Evolutionary conservation across 2,113 vertebrate species (phyloP).

Genomic region (Ammodytes marinus): DNA sequence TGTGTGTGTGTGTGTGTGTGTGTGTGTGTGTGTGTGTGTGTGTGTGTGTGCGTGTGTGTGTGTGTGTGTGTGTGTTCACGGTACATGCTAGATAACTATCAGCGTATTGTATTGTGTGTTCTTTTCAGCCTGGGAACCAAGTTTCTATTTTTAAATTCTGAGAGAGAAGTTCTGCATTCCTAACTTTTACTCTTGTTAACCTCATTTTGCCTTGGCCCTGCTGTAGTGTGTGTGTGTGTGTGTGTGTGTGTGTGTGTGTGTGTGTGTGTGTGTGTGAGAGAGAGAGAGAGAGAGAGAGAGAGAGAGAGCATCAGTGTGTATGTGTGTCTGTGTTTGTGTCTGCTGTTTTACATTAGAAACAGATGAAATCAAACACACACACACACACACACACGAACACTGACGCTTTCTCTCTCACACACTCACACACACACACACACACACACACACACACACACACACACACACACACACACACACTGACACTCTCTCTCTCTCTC

Average conservation of each 20-base stretch:
- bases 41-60: slow-evolving; percentile 30
- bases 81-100: slow-evolving; percentile 82
- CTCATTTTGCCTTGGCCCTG: slow-evolving; percentile 77
- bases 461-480: slow-evolving; percentile 25
- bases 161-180: slow-evolving; percentile 90
- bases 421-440: slow-evolving; percentile 10
- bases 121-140: slow-evolving; percentile 89
- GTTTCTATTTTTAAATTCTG: slow-evolving; percentile 89
- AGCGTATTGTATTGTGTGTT: slow-evolving; percentile 90
- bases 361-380: slow-evolving; percentile 77
- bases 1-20: slow-evolving; percentile 26
- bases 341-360: slow-evolving; percentile 88
- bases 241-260: slow-evolving; percentile 9
- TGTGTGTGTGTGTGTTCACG: slow-evolving; percentile 33
- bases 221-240: slow-evolving; percentile 18
- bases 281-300: too few species aligned
- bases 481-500: too few species aligned
- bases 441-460: slow-evolving; percentile 24
- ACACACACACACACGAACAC: slow-evolving; percentile 40
- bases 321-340: too few species aligned
- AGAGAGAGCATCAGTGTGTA: neutral
- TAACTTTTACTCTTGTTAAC: slow-evolving; percentile 58
- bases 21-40: slow-evolving; percentile 17
- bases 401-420: too few species aligned
- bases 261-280: neutral